These are phyloP conservation scores for Pipra filicauda DNA, from an alignment of 2,113 vertebrate species.

Conservation along the genomic window DNA sequence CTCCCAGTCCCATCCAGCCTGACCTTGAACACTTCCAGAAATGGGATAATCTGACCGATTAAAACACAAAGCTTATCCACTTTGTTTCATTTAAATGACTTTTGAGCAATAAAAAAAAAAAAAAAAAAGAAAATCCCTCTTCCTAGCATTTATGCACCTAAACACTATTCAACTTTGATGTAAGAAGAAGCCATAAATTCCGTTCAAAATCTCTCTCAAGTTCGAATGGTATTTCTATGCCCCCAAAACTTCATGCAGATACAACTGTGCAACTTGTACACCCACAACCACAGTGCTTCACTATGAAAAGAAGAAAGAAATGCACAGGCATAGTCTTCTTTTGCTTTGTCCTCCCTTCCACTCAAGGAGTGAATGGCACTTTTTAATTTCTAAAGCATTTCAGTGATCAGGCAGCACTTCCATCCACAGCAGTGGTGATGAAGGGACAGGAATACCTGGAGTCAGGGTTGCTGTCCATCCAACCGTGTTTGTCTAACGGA, in stretches of 20 bases:
- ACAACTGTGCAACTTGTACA: neutral
- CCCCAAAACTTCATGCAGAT: neutral
- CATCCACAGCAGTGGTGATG: fast-evolving
- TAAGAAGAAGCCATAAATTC: neutral
- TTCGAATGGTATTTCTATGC: neutral
- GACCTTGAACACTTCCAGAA: neutral
- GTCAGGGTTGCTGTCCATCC: neutral
- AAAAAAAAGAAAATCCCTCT: neutral
- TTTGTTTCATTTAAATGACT: neutral
- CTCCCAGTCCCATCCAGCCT: neutral
- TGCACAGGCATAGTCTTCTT: neutral
- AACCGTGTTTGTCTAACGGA: neutral
- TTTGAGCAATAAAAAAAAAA: neutral
- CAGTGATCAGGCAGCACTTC: neutral
- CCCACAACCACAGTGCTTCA: neutral
- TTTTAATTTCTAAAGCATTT: neutral
- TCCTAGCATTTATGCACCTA: neutral
- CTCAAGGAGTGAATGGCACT: neutral
- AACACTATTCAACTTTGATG: neutral
- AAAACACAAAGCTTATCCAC: neutral
- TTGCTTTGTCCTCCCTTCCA: neutral
- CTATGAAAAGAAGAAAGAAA: neutral
- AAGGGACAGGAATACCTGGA: neutral
- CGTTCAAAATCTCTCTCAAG: neutral
- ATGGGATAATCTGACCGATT: neutral